Base-by-base conservation (phyloP, 2,888 invertebrate genomes). In the Platycnemis pennipes region DNA sequence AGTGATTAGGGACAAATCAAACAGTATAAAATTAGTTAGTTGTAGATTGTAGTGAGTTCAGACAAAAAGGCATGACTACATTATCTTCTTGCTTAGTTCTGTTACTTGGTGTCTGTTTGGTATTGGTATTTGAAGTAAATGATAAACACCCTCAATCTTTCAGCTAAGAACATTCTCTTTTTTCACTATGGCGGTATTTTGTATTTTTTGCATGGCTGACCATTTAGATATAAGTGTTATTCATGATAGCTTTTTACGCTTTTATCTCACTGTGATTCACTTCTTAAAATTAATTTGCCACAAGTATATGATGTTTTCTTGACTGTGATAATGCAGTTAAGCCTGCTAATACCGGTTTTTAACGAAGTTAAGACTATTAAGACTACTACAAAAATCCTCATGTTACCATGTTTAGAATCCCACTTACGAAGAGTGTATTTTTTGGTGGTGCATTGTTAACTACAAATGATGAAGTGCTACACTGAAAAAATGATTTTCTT, bases 71-170 rank as follows among this genome's bases (percentile, higher is more conserved):
- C 44, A 87, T 87, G 87, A 5, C 5, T 46, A 87, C 2, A 44
- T 44, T 16, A 86, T 44, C 42, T 26, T 87, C 87, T 87, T 87
- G 46, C 45, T 44, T 44, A 46, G 46, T n/a, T n/a, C 87, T 87
- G 45, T 87, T 46, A n/a, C 44, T 87, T 87, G 87, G 87, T 87
- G 87, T 87, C 19, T 87, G 87, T 46, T 87, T 42, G 86, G 19
- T 86, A 4, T 45, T 87, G 45, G 45, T 87, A 44, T 8, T 87
- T 87, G 44, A 5, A 42, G 11, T n/a, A 13, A 45, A 45, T 46
- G 26, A 42, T n/a, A 13, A 26, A 45, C 45, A 22, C 31, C 77
- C 37, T 1, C 77, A 37, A 31, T 22, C 26, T 77, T 77, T 77
- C 37, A 37, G 77, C 77, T 77, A 37, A 37, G n/a, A 31, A 77